Evolutionary conservation across 1,140 invertebrate species (phyloP).

Genomic region (Choristoneura fumiferana): DNA sequence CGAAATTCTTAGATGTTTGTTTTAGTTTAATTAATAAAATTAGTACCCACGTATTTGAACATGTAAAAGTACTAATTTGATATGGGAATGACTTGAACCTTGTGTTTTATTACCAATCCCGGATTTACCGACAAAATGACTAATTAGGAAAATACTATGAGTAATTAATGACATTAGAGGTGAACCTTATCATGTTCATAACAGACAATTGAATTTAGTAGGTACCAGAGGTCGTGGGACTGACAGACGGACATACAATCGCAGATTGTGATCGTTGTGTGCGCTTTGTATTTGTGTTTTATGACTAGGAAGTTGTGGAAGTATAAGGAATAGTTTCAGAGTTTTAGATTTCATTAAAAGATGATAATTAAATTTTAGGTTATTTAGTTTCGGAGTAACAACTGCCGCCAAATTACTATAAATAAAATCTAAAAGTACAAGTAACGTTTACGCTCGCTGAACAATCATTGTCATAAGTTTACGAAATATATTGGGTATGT

Average conservation of each 20-base stretch:
- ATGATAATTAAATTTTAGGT: too few relatives aligned
- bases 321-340: too few relatives aligned
- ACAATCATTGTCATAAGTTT: too few relatives aligned
- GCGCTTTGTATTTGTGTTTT: conserved; percentile 52
- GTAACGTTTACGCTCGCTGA: too few relatives aligned
- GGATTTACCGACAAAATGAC: conserved; percentile 25
- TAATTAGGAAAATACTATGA: conserved; percentile 47
- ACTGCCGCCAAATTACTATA: too few relatives aligned
- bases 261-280: conserved; percentile 57
- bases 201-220: conserved; percentile 62
- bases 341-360: neutral
- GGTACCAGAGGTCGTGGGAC: conserved; percentile 62
- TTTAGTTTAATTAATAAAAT: too few relatives aligned
- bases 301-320: conserved; percentile 47
- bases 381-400: too few relatives aligned
- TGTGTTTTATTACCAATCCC: conserved; percentile 25
- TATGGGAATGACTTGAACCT: conserved; percentile 22
- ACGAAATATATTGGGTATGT: too few relatives aligned
- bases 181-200: conserved; percentile 47
- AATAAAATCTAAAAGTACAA: too few relatives aligned
- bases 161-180: conserved; percentile 51
- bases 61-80: conserved; percentile 17
- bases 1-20: too few relatives aligned
- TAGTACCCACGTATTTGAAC: too few relatives aligned
- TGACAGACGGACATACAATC: conserved; percentile 38